Conservation (phyloP, 1,140 invertebrate genomes). For the Thalassaphorura encarpata region DNA sequence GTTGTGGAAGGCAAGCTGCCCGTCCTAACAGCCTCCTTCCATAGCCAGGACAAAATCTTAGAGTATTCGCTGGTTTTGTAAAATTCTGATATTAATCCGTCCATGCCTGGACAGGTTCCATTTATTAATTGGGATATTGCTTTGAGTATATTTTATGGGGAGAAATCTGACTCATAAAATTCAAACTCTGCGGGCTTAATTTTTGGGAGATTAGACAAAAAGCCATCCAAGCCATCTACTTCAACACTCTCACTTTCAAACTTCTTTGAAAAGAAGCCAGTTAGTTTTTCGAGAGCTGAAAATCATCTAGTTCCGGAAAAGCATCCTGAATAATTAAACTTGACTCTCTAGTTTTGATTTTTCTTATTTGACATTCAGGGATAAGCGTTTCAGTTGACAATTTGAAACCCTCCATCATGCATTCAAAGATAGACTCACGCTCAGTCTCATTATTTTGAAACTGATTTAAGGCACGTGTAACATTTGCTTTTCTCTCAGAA, state of each 20-base stretch:
- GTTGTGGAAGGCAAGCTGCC: neutral
- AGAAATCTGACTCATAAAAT: neutral
- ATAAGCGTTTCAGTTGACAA: too few relatives aligned
- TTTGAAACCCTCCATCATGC: too few relatives aligned
- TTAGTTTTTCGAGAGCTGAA: too few relatives aligned
- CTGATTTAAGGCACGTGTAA: too few relatives aligned
- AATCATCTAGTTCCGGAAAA: too few relatives aligned
- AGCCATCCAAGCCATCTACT: neutral
- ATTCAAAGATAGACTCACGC: neutral
- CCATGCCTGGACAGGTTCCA: neutral
- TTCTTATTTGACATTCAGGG: too few relatives aligned
- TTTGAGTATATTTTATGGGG: neutral
- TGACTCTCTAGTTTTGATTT: too few relatives aligned
- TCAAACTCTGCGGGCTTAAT: neutral
- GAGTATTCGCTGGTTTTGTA: neutral
- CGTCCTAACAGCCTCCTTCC: too few relatives aligned
- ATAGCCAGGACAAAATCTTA: neutral
- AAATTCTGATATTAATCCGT: conserved; percentile 8
- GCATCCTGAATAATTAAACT: too few relatives aligned
- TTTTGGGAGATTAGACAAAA: neutral
- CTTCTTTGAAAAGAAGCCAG: neutral
- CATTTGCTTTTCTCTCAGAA: too few relatives aligned
- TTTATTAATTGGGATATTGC: neutral
- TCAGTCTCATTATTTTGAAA: neutral
- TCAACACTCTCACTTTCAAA: neutral